Evolutionary conservation across 2,888 invertebrate species (phyloP).

Genomic region (Dorcus parallelipipedus): DNA sequence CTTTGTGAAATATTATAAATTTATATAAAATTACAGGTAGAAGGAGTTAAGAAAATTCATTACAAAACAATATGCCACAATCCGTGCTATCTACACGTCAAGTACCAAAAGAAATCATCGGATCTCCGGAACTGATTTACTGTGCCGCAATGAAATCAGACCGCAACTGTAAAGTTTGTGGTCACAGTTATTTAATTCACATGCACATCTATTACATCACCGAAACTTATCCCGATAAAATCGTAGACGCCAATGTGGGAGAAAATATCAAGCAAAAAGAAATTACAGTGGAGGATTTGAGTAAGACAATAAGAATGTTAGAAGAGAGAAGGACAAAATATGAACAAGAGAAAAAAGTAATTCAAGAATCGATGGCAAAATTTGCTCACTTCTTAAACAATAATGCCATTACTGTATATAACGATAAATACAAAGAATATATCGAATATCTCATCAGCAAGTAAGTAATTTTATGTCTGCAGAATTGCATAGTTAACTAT

Average conservation of each 20-base stretch:
- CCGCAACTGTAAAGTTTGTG: constrained; percentile 26
- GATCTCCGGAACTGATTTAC: constrained; percentile 33
- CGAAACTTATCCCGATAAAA: constrained; percentile 30
- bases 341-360: constrained; percentile 32
- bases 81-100: constrained; percentile 38
- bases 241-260: constrained; percentile 26
- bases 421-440: constrained; percentile 39
- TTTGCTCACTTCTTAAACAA: constrained; percentile 41
- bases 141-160: constrained; percentile 35
- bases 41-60: constrained; percentile 21
- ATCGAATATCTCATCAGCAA: constrained; percentile 37
- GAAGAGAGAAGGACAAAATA: constrained; percentile 9
- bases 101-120: constrained; percentile 38
- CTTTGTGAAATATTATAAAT: not conserved
- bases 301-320: not conserved
- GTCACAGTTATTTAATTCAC: constrained; percentile 35
- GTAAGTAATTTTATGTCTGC: constrained; percentile 21
- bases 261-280: constrained; percentile 4
- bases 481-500: too few species aligned
- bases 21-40: constrained; percentile 25
- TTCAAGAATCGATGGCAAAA: constrained; percentile 35
- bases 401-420: constrained; percentile 40
- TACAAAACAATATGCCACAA: constrained; percentile 31
- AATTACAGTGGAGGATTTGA: not conserved
- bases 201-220: constrained; percentile 44